Evolutionary conservation across 2,797 vertebrate genomes (phyloP), one percentile per base, ranked within the genome.

Genomic region (Dromococcyx pavoninus): DNA sequence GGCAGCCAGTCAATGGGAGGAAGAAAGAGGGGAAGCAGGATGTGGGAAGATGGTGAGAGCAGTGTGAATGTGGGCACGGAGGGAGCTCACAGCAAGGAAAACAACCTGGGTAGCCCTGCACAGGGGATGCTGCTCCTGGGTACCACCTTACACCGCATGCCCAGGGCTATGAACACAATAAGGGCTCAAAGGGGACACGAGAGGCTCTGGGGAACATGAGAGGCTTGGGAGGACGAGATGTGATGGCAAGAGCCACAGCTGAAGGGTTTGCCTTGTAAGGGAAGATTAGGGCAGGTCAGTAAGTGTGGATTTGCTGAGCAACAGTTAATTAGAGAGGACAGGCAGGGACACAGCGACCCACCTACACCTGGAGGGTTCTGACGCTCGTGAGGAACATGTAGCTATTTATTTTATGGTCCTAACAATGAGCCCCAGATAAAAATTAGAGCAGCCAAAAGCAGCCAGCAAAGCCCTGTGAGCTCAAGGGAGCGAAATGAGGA

Each of bases 21-120:
- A 95, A 94, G 83, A 94, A 93, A 95, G 92, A 86, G 56, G 74
- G 91, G 91, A 95, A 96, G 78, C 87, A 93, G 91, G 91, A 96
- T 81, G 69, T 2, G 12, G 93, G 86, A 86, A 58, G 54, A 77
- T 4, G 1, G 50, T 2, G 66, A 85, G 51, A 74, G 75, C 64
- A 61, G 44, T 0, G 4, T 5, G 74, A 91, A 27, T 0, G 0
- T 0, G 13, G 61, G 75, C 61, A 71, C 1, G 0, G 65, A 76
- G 21, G 43, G 44, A 89, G 48, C 18, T 11, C 13, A 33, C 8
- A 13, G 66, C 0, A 39, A 60, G 48, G 58, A 73, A 80, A 84
- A 86, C 53, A 61, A 67, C 33, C 53, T 44, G 0, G 1, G 32
- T 44, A 44, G 44, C 44, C 44, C 44, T 19, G 44, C 44, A 44